phyloP scores from a whole-genome alignment of 2,888 invertebrate species.

The Parnassius apollo region DNA sequence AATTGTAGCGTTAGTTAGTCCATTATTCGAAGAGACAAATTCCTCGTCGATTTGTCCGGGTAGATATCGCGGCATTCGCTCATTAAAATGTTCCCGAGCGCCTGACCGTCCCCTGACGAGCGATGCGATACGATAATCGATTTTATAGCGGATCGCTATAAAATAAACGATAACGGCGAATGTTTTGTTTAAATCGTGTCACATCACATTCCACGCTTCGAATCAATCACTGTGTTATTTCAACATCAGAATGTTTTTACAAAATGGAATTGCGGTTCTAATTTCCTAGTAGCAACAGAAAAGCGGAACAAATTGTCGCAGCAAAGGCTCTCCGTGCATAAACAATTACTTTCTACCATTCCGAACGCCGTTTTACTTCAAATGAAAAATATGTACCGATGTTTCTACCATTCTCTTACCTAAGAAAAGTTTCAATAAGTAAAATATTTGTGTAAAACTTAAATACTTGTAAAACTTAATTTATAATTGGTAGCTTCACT shows the following conservation, averaged over 20 bases:
- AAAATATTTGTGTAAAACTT: no score
- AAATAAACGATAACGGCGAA: constrained; percentile 51
- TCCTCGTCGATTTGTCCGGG: constrained; percentile 49
- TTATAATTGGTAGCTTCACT: no score
- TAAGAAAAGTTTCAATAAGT: no score
- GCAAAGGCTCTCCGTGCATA: constrained; percentile 12
- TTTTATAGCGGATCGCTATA: constrained; percentile 67
- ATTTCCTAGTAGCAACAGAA: constrained; percentile 43
- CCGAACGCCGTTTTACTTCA: constrained; percentile 17
- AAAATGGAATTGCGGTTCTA: constrained; percentile 47
- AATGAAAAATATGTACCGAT: constrained; percentile 13
- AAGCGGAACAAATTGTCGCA: constrained; percentile 30
- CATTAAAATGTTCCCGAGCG: constrained; percentile 66
- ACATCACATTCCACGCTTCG: constrained; percentile 45
- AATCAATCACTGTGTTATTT: constrained; percentile 62
- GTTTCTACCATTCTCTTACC: no score
- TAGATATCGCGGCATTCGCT: constrained; percentile 66
- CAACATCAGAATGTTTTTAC: constrained; percentile 41
- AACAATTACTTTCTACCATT: constrained; percentile 23
- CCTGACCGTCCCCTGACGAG: constrained; percentile 47
- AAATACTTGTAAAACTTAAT: no score
- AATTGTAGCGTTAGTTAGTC: constrained; percentile 32
- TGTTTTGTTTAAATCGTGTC: constrained; percentile 55
- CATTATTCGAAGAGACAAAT: constrained; percentile 71
- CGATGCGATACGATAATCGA: constrained; percentile 64